Evolutionary conservation across 92 coral and sea anemone genomes (phyloP).

Genomic region (Bergia puertoricense): DNA sequence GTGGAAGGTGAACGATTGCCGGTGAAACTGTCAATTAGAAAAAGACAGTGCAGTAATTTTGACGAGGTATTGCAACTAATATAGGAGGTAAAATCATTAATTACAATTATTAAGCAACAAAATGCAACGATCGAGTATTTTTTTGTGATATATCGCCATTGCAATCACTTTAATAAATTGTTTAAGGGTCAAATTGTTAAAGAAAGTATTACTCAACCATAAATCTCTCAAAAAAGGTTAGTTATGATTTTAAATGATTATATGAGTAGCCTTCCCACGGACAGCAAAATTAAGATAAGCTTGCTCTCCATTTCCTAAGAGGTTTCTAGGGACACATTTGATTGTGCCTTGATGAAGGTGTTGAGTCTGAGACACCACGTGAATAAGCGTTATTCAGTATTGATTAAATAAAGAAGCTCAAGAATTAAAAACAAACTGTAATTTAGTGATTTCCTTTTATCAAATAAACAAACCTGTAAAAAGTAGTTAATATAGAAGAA

Average conservation of each 20-base stretch:
- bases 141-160: too few relatives aligned
- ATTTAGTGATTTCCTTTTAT: neutral
- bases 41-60: too few relatives aligned
- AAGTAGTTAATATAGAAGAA: neutral
- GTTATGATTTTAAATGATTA: neutral
- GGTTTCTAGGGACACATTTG: slow-evolving; percentile 2
- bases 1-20: neutral
- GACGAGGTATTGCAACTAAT: too few relatives aligned
- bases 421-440: neutral
- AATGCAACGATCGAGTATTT: too few relatives aligned
- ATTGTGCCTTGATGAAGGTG: neutral
- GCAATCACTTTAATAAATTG: too few relatives aligned
- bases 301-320: neutral
- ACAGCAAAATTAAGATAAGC: neutral
- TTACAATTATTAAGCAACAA: too few relatives aligned
- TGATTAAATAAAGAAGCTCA: neutral
- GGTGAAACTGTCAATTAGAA: too few relatives aligned
- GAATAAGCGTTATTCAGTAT: neutral
- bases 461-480: too few relatives aligned
- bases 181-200: too few relatives aligned
- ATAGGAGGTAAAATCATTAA: too few relatives aligned
- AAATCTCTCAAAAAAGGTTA: neutral
- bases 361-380: neutral
- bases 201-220: too few relatives aligned
- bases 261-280: neutral